Conservation (phyloP, 2,797 vertebrate species). For the Chelmon rostratus region DNA sequence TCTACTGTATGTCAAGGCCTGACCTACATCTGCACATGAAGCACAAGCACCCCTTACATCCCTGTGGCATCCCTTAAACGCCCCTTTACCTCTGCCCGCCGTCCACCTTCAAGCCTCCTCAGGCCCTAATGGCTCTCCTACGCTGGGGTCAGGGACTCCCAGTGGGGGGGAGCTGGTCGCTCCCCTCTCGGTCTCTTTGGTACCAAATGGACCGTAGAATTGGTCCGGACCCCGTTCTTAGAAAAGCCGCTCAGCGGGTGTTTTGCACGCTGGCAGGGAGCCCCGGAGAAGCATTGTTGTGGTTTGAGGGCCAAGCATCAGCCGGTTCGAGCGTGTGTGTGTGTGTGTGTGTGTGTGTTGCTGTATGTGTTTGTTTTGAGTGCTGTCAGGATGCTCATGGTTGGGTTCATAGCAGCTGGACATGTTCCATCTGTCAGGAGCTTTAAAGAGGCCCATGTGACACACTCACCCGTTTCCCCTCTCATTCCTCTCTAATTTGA, state of each 20-base stretch:
- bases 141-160: conserved; percentile 62
- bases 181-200: conserved; percentile 61
- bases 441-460: conserved; percentile 36
- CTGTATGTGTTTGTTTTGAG: conserved; percentile 23
- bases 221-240: conserved; percentile 61
- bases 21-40: conserved; percentile 69
- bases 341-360: conserved; percentile 17
- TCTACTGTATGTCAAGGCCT: conserved; percentile 6
- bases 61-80: not conserved
- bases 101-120: conserved; percentile 49
- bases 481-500: not conserved
- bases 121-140: conserved; percentile 17
- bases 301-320: conserved; percentile 27
- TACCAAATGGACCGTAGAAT: conserved; percentile 78
- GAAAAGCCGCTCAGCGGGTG: conserved; percentile 64
- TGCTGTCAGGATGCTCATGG: conserved; percentile 73
- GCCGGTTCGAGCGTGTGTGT: conserved; percentile 23
- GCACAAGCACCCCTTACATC: not conserved
- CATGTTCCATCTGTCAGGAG: conserved; percentile 83
- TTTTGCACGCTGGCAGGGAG: conserved; percentile 23
- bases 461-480: not conserved
- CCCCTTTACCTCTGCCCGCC: conserved; percentile 48
- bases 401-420: conserved; percentile 69
- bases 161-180: conserved; percentile 33
- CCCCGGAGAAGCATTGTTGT: conserved; percentile 43